Percentiles rank a stretch among this genome's conserved stretches.
Conservation (phyloP, 2,113 vertebrate genomes). For the Nycticebus coucang region DNA sequence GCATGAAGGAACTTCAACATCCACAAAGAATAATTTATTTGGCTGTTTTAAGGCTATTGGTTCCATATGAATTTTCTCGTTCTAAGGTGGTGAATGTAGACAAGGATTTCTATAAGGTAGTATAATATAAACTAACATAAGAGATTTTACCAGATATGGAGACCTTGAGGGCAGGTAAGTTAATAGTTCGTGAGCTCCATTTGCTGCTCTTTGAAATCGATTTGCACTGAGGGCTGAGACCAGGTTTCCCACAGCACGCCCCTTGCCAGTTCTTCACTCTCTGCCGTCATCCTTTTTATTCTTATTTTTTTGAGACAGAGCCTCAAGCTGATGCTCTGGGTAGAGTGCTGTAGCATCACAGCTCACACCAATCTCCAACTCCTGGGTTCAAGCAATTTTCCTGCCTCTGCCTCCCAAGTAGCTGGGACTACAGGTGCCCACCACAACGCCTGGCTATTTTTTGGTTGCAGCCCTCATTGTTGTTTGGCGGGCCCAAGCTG, state of each 20-base stretch:
- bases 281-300: background rate
- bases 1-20: background rate
- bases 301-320: too few species aligned
- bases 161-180: background rate
- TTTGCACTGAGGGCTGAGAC: background rate
- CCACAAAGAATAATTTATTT: background rate
- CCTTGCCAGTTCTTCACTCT: background rate
- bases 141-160: background rate
- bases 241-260: rapidly evolving
- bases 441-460: too few species aligned
- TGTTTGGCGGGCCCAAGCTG: too few species aligned
- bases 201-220: background rate
- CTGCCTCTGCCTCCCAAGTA: too few species aligned
- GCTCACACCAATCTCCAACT: too few species aligned
- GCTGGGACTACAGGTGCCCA: too few species aligned
- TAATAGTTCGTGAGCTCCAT: background rate
- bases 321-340: too few species aligned
- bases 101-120: background rate
- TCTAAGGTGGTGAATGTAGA: background rate
- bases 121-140: background rate
- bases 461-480: too few species aligned
- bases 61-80: background rate
- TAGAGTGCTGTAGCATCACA: too few species aligned
- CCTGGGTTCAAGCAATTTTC: too few species aligned
- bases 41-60: background rate